A percentile compares a stretch with the other conserved stretches of the same genome.
Conservation (phyloP, 2,113 vertebrate species). For the Sphaerodactylus townsendi region DNA sequence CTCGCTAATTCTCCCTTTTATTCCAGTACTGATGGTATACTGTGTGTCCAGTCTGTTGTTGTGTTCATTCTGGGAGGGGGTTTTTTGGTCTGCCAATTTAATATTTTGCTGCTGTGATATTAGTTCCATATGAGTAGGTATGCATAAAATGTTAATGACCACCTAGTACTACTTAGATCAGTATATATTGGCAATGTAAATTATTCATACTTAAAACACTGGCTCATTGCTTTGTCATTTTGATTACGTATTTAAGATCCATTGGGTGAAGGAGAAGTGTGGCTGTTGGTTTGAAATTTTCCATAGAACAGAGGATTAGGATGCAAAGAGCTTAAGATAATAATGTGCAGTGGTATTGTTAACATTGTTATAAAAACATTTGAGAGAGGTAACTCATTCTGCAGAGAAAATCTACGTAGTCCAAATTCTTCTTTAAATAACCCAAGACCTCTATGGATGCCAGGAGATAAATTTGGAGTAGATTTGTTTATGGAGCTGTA, state of each 20-base stretch:
- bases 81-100: constrained; percentile 27
- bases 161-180: background rate
- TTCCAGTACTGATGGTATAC: background rate
- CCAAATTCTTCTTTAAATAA: constrained; percentile 18
- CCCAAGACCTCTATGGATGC: constrained; percentile 32
- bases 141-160: constrained; percentile 26
- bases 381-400: constrained; percentile 21
- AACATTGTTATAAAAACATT: constrained; percentile 12
- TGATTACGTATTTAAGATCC: constrained; percentile 22
- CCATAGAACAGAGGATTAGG: background rate
- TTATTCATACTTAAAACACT: constrained; percentile 19
- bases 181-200: constrained; percentile 14
- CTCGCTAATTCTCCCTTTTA: background rate
- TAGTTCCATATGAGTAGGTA: constrained; percentile 25
- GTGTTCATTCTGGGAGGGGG: background rate
- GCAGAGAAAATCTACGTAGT: constrained; percentile 24
- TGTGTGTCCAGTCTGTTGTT: background rate
- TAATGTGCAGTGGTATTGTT: constrained; percentile 32
- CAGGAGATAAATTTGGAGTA: constrained; percentile 59
- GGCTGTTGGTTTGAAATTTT: constrained; percentile 15
- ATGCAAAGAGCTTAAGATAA: constrained; percentile 13
- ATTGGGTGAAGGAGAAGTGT: constrained; percentile 7
- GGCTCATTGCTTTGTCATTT: constrained; percentile 1
- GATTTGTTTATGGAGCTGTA: constrained; percentile 59
- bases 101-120: constrained; percentile 10